These are phyloP conservation scores for Sinohyriopsis cumingii DNA, from an alignment of 2,888 invertebrate genomes.

Conservation along the genomic window DNA sequence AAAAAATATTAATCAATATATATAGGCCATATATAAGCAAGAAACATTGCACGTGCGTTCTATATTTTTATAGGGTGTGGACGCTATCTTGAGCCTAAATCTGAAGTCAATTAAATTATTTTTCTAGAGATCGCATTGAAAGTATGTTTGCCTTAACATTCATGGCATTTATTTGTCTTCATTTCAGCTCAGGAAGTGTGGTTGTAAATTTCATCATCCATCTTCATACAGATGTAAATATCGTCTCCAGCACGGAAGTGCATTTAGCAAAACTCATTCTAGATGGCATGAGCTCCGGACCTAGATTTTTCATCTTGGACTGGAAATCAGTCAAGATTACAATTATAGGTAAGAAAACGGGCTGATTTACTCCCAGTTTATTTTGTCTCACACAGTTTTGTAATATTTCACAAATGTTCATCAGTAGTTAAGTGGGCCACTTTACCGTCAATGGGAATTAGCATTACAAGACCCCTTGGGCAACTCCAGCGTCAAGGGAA, in stretches of 20 bases:
- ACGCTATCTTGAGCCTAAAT: neutral
- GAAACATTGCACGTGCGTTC: neutral
- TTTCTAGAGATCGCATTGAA: neutral
- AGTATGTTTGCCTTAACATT: neutral
- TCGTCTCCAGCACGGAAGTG: constrained; percentile 20
- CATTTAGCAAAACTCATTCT: constrained; percentile 27
- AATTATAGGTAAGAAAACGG: constrained; percentile 22
- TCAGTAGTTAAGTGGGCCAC: too few species aligned
- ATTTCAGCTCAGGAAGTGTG: constrained; percentile 53
- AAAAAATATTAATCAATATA: too few species aligned
- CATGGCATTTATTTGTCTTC: constrained; percentile 1
- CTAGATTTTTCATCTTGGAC: constrained; percentile 27
- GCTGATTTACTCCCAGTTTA: too few species aligned
- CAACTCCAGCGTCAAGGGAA: too few species aligned
- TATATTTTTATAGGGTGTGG: neutral
- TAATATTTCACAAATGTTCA: too few species aligned
- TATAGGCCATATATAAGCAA: too few species aligned
- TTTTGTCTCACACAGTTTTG: too few species aligned
- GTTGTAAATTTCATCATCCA: constrained; percentile 45
- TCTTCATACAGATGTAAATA: constrained; percentile 31
- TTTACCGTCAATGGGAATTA: too few species aligned
- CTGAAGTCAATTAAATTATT: neutral
- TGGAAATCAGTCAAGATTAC: constrained; percentile 15
- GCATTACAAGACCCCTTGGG: too few species aligned
- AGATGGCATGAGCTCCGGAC: constrained; percentile 21